Conservation (phyloP, 2,113 vertebrate species). For the Ameiurus melas region DNA sequence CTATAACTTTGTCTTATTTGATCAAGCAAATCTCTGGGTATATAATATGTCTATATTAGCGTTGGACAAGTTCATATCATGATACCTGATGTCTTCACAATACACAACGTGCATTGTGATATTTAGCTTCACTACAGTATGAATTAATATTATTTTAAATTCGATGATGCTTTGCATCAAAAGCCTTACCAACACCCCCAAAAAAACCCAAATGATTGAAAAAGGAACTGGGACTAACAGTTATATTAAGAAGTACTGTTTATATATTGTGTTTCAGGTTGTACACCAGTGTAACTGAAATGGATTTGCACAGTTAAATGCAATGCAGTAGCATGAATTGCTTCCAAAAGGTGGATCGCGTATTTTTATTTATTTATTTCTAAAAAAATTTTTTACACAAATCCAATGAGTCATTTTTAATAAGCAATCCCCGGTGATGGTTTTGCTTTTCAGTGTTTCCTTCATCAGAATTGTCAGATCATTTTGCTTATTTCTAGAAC, state of each 20-base stretch:
- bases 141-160: too few species aligned
- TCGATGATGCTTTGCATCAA: neutral
- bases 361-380: neutral
- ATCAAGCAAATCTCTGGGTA: neutral
- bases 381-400: too few species aligned
- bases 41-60: neutral
- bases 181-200: neutral
- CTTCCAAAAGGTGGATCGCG: neutral
- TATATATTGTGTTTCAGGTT: neutral
- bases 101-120: neutral
- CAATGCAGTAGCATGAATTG: neutral
- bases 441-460: neutral
- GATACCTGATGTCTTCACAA: neutral
- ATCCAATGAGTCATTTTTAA: neutral
- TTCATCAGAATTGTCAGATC: too few species aligned
- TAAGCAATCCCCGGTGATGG: neutral
- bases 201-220: too few species aligned
- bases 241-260: neutral
- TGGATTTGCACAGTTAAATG: neutral
- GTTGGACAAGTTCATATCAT: neutral
- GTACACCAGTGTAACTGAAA: neutral
- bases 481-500: too few species aligned
- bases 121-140: neutral
- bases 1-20: neutral
- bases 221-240: neutral